A percentile compares a stretch with the other conserved stretches of the same genome.
phyloP scores from a whole-genome alignment of 2,113 vertebrate genomes.

The Scortum barcoo region DNA sequence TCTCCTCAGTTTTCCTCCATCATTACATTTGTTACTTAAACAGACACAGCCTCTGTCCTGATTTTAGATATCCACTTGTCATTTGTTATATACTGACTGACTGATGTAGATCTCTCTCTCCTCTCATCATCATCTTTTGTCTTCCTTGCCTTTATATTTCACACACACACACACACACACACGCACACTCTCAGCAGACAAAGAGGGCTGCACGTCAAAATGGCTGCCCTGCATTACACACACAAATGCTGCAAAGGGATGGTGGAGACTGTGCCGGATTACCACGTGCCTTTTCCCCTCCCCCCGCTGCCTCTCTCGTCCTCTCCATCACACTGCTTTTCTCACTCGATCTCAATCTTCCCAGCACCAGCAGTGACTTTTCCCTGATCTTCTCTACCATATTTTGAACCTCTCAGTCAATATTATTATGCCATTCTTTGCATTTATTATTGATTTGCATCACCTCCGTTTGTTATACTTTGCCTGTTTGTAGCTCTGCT shows the following conservation, averaged over 20 bases:
- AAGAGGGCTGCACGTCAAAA: conserved; percentile 74
- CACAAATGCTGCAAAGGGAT: conserved; percentile 68
- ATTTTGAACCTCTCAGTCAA: conserved; percentile 15
- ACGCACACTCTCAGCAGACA: conserved; percentile 49
- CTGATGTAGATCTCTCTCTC: background rate
- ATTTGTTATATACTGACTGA: conserved; percentile 48
- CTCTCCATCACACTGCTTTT: conserved; percentile 55
- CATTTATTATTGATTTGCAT: conserved; percentile 12
- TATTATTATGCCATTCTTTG: background rate
- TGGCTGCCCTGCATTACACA: conserved; percentile 75
- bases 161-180: conserved; percentile 14
- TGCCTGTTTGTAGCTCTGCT: background rate
- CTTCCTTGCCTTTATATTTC: background rate
- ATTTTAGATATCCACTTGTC: background rate
- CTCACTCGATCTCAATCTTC: conserved; percentile 31
- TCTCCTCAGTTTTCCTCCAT: conserved; percentile 8
- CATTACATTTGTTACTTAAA: background rate
- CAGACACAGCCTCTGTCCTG: conserved; percentile 36
- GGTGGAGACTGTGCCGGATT: conserved; percentile 64
- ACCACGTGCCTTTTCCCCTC: conserved; percentile 74
- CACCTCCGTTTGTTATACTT: background rate
- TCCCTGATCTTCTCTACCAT: background rate
- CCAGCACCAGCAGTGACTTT: conserved; percentile 14
- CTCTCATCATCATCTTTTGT: background rate
- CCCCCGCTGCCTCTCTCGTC: conserved; percentile 69